Conservation (phyloP, 2,888 invertebrate species). For the Morpho achilles region DNA sequence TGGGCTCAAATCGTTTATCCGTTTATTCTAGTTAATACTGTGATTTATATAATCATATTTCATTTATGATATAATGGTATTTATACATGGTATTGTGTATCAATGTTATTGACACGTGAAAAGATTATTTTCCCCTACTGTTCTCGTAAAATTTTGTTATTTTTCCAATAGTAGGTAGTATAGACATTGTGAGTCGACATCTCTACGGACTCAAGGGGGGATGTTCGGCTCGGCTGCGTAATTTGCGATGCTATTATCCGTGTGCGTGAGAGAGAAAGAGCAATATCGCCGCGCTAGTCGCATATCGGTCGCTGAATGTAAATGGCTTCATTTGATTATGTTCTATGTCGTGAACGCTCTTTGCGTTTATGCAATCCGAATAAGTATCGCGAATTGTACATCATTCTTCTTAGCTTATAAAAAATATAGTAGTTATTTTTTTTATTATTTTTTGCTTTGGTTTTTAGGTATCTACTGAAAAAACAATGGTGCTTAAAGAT, state of each 20-base stretch:
- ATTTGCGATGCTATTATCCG: conserved; percentile 69
- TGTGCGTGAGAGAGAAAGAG: conserved; percentile 54
- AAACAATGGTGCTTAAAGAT: too few relatives aligned
- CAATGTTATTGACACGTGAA: conserved; percentile 37
- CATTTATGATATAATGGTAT: too few relatives aligned
- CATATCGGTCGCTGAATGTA: conserved; percentile 64
- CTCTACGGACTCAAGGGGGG: conserved; percentile 24
- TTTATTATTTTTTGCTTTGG: too few relatives aligned
- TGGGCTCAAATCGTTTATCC: too few relatives aligned
- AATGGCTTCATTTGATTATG: conserved; percentile 76
- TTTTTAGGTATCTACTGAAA: too few relatives aligned
- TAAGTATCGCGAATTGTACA: conserved; percentile 41
- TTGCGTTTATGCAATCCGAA: conserved; percentile 68
- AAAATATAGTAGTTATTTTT: conserved; percentile 12
- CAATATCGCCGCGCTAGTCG: conserved; percentile 43
- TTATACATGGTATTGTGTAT: neutral
- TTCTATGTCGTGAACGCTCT: conserved; percentile 61
- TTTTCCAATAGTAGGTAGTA: conserved; percentile 38
- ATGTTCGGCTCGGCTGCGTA: conserved; percentile 21
- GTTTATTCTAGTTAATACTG: too few relatives aligned
- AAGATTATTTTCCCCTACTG: conserved; percentile 47
- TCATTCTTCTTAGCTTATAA: conserved; percentile 40
- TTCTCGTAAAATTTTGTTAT: conserved; percentile 66
- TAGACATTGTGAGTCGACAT: conserved; percentile 24
- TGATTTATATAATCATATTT: too few relatives aligned